A percentile compares a stretch with the other conserved stretches of the same genome.
phyloP scores from a whole-genome alignment of 2,113 vertebrate genomes.

The Cyprinodon brontotheroides region DNA sequence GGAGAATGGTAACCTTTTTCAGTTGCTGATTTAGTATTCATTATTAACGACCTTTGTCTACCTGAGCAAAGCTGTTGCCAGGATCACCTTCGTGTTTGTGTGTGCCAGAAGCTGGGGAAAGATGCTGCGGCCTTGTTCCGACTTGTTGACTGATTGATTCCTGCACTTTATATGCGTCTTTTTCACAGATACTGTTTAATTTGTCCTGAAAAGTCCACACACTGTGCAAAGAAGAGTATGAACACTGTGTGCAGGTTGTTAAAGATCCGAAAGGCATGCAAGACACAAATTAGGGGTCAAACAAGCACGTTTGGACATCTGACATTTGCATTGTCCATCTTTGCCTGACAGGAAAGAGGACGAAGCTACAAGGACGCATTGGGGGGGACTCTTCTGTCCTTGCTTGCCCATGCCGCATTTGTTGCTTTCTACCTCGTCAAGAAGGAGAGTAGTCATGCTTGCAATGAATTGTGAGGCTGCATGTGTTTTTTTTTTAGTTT shows the following conservation, averaged over 20 bases:
- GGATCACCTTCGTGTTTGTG: conserved; percentile 66
- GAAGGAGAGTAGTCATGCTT: conserved; percentile 64
- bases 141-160: conserved; percentile 67
- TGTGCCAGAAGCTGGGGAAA: conserved; percentile 53
- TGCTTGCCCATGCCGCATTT: conserved; percentile 55
- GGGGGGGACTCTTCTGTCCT: conserved; percentile 23
- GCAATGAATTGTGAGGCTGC: conserved; percentile 14
- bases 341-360: conserved; percentile 32
- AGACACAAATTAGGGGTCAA: conserved; percentile 61
- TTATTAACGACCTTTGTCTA: conserved; percentile 77
- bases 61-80: conserved; percentile 71
- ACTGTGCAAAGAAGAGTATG: conserved; percentile 53
- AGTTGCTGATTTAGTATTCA: conserved; percentile 77
- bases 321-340: conserved; percentile 46
- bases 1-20: conserved; percentile 75
- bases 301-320: conserved; percentile 27
- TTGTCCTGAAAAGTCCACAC: conserved; percentile 53
- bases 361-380: neutral
- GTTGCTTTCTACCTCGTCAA: conserved; percentile 67
- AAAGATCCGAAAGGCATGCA: conserved; percentile 57
- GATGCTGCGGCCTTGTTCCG: conserved; percentile 57
- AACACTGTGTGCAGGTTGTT: conserved; percentile 47
- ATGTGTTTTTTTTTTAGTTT: conserved; percentile 20
- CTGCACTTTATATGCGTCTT: conserved; percentile 43
- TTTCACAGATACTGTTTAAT: conserved; percentile 62